Evolutionary conservation across 2,888 invertebrate species (phyloP), one percentile per base, ranked within the genome.

Genomic region (Apotomis turbidana): DNA sequence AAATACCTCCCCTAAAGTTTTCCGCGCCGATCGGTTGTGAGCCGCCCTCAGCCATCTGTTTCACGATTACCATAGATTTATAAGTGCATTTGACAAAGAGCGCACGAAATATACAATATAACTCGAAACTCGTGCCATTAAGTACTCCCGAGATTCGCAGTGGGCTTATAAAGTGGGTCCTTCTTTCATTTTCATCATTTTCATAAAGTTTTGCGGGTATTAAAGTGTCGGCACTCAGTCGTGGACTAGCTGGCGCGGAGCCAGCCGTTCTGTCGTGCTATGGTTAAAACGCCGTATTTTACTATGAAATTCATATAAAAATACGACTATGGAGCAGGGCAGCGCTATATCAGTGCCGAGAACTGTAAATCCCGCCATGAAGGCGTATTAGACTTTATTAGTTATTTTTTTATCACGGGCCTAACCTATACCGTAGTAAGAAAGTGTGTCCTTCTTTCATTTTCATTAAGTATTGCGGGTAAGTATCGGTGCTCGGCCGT

Each of bases 171-270:
- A 78, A 78, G 73, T 74, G 66, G 71, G 76, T 77, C 77, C 78
- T 86, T 84, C 83, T 85, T 88, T 82, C 83, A 85, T 87, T 87
- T 27, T 27, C 27, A 27, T 27, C 27, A 27, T 27, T 27, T 88
- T 87, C 87, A 88, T 88, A 87, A 88, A 87, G 85, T 87, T 85
- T 86, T 82, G 85, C 79, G 83, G 84, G 81, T 83, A 87, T 75
- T 85, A 87, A 86, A 88, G 84, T 86, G 86, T 85, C 85, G 80
- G 81, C 82, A 83, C 82, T 84, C 81, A 79, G 81, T 79, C 78
- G 73, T 78, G 80, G 76, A 76, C 76, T 76, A 74, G 81, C 83
- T 87, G 88, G 88, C 82, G 74, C 73, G 71, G 55, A 74, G 86
- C 88, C 88, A 88, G 83, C 79, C 79, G 27, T 27, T 1, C 27